Base-by-base conservation (phyloP, 2,888 invertebrate species). In the Microplitis manilae region DNA sequence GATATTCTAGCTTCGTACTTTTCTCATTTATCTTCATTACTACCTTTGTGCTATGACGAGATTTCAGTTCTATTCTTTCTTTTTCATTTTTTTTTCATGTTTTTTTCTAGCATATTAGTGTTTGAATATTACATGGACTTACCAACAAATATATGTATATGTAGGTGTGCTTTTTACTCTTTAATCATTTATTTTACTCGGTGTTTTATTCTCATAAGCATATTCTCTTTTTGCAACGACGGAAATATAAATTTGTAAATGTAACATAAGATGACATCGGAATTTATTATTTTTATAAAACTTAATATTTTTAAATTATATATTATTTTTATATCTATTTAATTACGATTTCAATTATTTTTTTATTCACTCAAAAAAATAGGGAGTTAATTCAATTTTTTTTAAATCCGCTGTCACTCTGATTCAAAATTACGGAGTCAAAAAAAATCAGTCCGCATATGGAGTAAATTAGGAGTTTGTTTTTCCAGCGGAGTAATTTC, bases 21-120 rank as follows among this genome's bases (percentile, higher is more conserved):
- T 62, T 69, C 64, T 68, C 76, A 64, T 78, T 76, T 73, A 50
- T 78, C 73, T 70, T 76, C 76, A 65, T 78, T 78, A 76, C 67
- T 61, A 15, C 68, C 61, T 68, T 60, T 72, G 61, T 69, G 59
- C 64, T 70, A 64, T 69, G 69, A 69, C 67, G 39, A 39, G 50
- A 73, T 65, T 73, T 73, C 41, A 73, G 64, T 65, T 65, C 65
- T 13, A 50, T 64, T 61, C 67, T 68, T 68, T 68, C 70, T 38
- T 68, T 60, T 70, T 69, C 67, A 39, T 62, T 73, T 75, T 73
- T 15, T 65, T 73, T n/a, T 38, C 61, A 17, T 50, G 20, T 62
- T 75, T 15, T 15, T 50, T 64, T 13, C 50, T 60, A 40, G 38
- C 8, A 6, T 20, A 41, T 17, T 70, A 68, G 60, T 30, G 40